A percentile compares a stretch with the other conserved stretches of the same genome.
Conservation (phyloP, 2,888 invertebrate species). For the Zaprionus lineosus region DNA sequence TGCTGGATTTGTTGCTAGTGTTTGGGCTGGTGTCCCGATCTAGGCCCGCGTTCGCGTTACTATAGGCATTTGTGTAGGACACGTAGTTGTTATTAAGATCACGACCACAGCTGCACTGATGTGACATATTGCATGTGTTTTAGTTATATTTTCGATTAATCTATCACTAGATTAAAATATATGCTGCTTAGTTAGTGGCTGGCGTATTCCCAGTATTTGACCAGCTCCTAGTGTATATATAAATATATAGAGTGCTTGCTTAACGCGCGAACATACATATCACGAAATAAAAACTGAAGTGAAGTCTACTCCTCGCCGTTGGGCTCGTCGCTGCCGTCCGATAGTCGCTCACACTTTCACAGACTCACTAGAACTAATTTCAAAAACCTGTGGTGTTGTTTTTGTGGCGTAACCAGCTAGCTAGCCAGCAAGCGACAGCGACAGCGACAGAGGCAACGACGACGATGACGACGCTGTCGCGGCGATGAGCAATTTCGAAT, state of each 20-base stretch:
- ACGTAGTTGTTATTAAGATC: slow-evolving; percentile 83
- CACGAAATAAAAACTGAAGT: slow-evolving; percentile 45
- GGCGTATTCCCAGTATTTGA: too few relatives aligned
- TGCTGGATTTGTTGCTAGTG: slow-evolving; percentile 48
- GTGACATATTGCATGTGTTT: slow-evolving; percentile 80
- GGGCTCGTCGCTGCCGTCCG: slow-evolving; percentile 48
- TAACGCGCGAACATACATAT: slow-evolving; percentile 36
- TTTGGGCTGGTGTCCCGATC: slow-evolving; percentile 78
- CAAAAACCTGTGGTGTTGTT: slow-evolving; percentile 78
- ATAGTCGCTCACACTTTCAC: slow-evolving; percentile 81
- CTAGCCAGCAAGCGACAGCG: slow-evolving; percentile 25
- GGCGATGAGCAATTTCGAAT: slow-evolving; percentile 52
- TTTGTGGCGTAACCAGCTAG: slow-evolving; percentile 69
- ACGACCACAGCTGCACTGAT: slow-evolving; percentile 83
- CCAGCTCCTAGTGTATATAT: too few relatives aligned
- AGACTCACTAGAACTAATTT: slow-evolving; percentile 82
- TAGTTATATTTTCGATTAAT: slow-evolving; percentile 17
- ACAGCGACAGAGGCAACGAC: slow-evolving; percentile 26
- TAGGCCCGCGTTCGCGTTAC: slow-evolving; percentile 80
- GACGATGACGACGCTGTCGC: slow-evolving; percentile 9
- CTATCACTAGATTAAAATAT: slow-evolving; percentile 11
- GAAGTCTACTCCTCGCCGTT: slow-evolving; percentile 15
- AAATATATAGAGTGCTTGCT: slow-evolving; percentile 10
- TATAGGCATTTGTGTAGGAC: slow-evolving; percentile 82
- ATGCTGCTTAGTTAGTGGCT: too few relatives aligned